phyloP scores from a whole-genome alignment of 2,113 vertebrate genomes.

The Myiopsitta monachus region DNA sequence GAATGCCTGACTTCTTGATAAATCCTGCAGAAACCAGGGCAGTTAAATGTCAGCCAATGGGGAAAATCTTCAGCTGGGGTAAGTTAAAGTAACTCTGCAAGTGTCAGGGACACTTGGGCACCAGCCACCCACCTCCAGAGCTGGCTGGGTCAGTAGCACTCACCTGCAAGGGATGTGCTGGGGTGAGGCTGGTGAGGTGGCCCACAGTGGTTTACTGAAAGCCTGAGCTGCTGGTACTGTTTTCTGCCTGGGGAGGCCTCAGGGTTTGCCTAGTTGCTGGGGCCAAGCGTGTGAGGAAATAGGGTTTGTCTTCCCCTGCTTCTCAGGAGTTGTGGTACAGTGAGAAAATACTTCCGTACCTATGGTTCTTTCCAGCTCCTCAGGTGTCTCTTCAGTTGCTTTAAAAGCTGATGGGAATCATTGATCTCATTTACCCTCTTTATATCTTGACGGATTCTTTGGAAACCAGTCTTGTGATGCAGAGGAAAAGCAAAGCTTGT shows the following conservation, averaged over 20 bases:
- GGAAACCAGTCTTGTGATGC: not conserved
- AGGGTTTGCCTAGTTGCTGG: not conserved
- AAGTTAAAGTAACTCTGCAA: not conserved
- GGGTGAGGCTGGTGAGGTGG: not conserved
- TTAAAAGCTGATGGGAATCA: slow-evolving; percentile 25
- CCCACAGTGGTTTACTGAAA: not conserved
- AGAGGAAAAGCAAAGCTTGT: not conserved
- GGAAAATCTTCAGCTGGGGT: not conserved
- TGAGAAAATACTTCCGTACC: not conserved
- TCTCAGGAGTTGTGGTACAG: not conserved
- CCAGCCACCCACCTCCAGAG: not conserved
- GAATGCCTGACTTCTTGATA: slow-evolving; percentile 6
- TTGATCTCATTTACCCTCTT: slow-evolving; percentile 19
- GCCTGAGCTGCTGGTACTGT: not conserved
- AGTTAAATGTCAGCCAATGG: slow-evolving; percentile 31
- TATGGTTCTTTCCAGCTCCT: not conserved
- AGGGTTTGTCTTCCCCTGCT: not conserved
- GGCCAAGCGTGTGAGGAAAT: not conserved
- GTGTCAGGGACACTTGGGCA: not conserved
- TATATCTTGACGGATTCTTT: slow-evolving; percentile 12
- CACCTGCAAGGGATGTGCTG: not conserved
- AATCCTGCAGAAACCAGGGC: not conserved
- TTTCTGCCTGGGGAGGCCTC: not conserved
- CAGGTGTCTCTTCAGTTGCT: not conserved
- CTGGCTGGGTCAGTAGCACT: not conserved